A percentile compares a stretch with the other conserved stretches of the same genome.
These are phyloP conservation scores for Osedax frankpressi DNA, from an alignment of 2,888 invertebrate genomes.

Conservation along the genomic window DNA sequence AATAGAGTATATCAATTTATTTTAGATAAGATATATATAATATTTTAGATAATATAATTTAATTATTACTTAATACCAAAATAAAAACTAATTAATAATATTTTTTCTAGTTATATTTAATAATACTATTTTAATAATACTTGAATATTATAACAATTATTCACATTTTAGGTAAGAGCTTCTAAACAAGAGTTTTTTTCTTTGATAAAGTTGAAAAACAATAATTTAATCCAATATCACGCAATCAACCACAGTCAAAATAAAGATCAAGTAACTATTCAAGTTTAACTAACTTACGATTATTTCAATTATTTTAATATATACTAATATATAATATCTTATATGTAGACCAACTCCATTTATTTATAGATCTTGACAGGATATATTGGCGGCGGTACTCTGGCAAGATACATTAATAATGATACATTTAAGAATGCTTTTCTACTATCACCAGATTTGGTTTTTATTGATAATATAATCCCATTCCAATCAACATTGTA, in stretches of 20 bases:
- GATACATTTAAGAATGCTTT: background rate
- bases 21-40: too few species aligned
- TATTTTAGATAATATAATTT: too few species aligned
- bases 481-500: too few species aligned
- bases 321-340: background rate
- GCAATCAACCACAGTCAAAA: slow-evolving; percentile 55
- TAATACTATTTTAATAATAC: too few species aligned
- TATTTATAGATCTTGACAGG: slow-evolving; percentile 45
- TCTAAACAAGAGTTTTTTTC: slow-evolving; percentile 58
- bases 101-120: too few species aligned
- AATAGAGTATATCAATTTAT: background rate
- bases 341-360: background rate
- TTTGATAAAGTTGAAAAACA: slow-evolving; percentile 59
- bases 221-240: slow-evolving; percentile 62
- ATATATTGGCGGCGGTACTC: slow-evolving; percentile 44
- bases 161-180: slow-evolving; percentile 53
- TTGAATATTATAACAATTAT: too few species aligned
- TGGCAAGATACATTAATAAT: slow-evolving; percentile 46
- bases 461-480: too few species aligned
- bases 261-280: slow-evolving; percentile 55
- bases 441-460: background rate
- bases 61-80: too few species aligned
- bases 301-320: background rate
- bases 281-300: slow-evolving; percentile 28
- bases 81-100: too few species aligned